These are phyloP conservation scores for Gryon sp. DNA, from an alignment of 1,140 invertebrate genomes.

Conservation along the genomic window DNA sequence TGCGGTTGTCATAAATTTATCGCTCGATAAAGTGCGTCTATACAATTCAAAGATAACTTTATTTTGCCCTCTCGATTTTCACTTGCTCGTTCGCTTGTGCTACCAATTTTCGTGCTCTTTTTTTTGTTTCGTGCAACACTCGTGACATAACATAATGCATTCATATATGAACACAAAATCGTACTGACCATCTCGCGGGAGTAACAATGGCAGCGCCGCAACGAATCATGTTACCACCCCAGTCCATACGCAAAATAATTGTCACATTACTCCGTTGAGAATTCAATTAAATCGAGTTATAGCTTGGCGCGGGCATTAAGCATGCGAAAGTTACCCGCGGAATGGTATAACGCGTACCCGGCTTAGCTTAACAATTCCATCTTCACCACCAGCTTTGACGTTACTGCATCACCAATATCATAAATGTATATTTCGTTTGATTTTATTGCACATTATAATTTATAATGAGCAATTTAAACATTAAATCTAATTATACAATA, in stretches of 20 bases:
- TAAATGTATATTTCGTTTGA: slow-evolving; percentile 22
- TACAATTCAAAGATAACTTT: slow-evolving; percentile 58
- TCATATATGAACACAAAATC: slow-evolving; percentile 62
- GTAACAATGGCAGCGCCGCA: slow-evolving; percentile 60
- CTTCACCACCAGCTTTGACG: slow-evolving; percentile 36
- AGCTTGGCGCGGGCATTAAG: slow-evolving; percentile 45
- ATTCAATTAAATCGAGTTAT: slow-evolving; percentile 66
- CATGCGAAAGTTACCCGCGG: slow-evolving; percentile 49
- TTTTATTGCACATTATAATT: too few species aligned
- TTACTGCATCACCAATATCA: slow-evolving; percentile 10
- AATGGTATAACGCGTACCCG: slow-evolving; percentile 24
- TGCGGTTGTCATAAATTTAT: slow-evolving; percentile 61
- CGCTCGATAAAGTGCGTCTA: slow-evolving; percentile 60
- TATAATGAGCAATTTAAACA: too few species aligned
- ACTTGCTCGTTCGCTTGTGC: not conserved
- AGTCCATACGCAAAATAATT: slow-evolving; percentile 50
- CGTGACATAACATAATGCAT: slow-evolving; percentile 50
- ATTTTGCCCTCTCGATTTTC: slow-evolving; percentile 31
- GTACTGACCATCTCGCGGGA: slow-evolving; percentile 56
- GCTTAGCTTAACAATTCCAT: slow-evolving; percentile 34
- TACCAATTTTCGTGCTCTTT: too few species aligned
- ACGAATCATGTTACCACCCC: slow-evolving; percentile 64
- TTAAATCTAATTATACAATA: too few species aligned
- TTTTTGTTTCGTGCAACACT: slow-evolving; percentile 34
- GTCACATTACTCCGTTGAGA: slow-evolving; percentile 62